Conservation (phyloP, 23 tunicate species). For the Oikopleura dioica region DNA sequence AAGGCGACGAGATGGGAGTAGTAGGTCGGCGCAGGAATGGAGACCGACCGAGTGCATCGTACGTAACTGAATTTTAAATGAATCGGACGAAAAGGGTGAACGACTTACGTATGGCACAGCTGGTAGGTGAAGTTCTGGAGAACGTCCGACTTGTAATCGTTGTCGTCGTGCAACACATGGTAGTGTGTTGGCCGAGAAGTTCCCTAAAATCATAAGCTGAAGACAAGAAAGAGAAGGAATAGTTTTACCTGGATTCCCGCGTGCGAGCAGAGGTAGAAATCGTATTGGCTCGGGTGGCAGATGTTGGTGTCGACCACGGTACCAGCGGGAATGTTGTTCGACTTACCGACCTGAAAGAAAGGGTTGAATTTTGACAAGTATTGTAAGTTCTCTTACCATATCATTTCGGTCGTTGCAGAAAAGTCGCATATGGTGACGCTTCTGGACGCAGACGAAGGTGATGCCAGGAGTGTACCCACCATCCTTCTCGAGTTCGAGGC, state of each 20-base stretch:
- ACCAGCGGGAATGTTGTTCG: too few species aligned
- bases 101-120: constrained; percentile 37
- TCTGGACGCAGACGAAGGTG: neutral
- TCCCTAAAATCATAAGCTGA: constrained; percentile 18
- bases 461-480: neutral
- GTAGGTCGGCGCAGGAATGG: too few species aligned
- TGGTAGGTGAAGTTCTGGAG: constrained; percentile 60
- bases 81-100: too few species aligned
- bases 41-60: too few species aligned
- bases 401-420: too few species aligned
- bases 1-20: too few species aligned
- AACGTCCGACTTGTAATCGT: constrained; percentile 36
- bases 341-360: too few species aligned
- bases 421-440: neutral
- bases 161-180: constrained; percentile 67
- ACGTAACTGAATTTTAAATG: too few species aligned
- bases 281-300: neutral
- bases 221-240: neutral
- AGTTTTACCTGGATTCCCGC: neutral
- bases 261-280: neutral
- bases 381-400: too few species aligned
- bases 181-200: constrained; percentile 83
- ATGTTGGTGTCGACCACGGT: neutral
- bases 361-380: too few species aligned
- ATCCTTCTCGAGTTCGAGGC: neutral